These are phyloP conservation scores for Coregonus ussuriensis DNA, from an alignment of 2,797 vertebrate genomes.

Conservation along the genomic window DNA sequence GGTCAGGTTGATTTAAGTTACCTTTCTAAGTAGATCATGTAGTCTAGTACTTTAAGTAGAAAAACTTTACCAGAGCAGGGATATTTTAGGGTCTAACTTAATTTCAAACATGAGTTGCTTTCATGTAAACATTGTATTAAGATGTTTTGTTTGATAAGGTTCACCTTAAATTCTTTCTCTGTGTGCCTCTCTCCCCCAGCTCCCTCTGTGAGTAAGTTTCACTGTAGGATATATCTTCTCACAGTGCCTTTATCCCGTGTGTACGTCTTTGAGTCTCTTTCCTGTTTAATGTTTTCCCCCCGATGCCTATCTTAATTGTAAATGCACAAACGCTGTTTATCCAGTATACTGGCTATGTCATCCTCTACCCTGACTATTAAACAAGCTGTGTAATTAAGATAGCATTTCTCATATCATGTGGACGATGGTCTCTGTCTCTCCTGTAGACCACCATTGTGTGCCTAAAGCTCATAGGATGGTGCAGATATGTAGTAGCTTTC, in stretches of 20 bases:
- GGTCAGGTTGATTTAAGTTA: neutral
- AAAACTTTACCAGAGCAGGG: constrained; percentile 4
- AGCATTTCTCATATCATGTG: constrained; percentile 59
- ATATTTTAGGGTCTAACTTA: constrained; percentile 46
- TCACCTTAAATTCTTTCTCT: constrained; percentile 65
- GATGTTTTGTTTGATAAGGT: constrained; percentile 66
- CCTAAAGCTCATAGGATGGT: constrained; percentile 55
- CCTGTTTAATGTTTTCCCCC: constrained; percentile 49
- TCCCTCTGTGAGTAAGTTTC: constrained; percentile 45
- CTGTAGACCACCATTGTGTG: constrained; percentile 47
- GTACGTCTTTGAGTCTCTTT: constrained; percentile 55
- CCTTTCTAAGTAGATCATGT: neutral
- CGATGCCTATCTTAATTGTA: constrained; percentile 61
- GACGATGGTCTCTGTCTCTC: constrained; percentile 43
- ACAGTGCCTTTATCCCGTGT: constrained; percentile 46
- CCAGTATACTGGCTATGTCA: constrained; percentile 32
- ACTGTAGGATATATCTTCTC: constrained; percentile 49
- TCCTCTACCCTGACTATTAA: constrained; percentile 46
- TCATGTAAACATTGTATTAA: constrained; percentile 75
- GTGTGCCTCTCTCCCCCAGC: constrained; percentile 35
- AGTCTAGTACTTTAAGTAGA: neutral
- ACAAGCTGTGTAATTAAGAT: constrained; percentile 47
- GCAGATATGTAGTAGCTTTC: constrained; percentile 41
- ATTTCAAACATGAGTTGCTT: constrained; percentile 53
- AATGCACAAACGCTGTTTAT: constrained; percentile 58